These are phyloP conservation scores for Platygyra sinensis DNA, from an alignment of 64 coral and sea anemone genomes.

Conservation along the genomic window DNA sequence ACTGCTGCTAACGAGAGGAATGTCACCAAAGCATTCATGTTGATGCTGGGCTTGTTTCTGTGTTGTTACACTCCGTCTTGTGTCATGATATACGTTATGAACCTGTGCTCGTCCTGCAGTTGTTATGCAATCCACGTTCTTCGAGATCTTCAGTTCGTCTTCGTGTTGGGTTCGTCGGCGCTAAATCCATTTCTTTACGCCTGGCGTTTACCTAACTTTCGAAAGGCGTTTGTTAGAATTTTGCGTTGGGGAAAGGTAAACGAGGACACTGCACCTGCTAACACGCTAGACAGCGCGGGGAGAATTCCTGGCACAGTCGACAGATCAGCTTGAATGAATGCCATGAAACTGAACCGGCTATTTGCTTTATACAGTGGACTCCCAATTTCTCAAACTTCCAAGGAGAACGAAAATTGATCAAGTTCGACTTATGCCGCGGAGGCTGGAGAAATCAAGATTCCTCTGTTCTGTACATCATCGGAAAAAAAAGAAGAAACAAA, in stretches of 20 bases:
- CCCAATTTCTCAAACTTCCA: no score
- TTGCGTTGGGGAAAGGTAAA: conserved; percentile 1
- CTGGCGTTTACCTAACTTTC: conserved; percentile 65
- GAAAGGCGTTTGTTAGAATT: conserved; percentile 69
- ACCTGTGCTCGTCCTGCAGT: conserved; percentile 63
- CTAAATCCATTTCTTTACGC: conserved; percentile 77
- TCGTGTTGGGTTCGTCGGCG: conserved; percentile 69
- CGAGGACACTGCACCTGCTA: not conserved
- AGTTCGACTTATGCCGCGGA: no score
- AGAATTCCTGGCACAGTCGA: no score
- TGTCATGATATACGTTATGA: conserved; percentile 76
- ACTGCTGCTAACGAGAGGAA: conserved; percentile 48
- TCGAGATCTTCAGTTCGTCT: conserved; percentile 77
- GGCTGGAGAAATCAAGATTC: no score
- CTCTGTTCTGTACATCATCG: no score
- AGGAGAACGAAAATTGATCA: no score
- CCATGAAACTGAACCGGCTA: not conserved
- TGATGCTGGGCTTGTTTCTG: conserved; percentile 61
- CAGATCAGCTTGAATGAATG: not conserved
- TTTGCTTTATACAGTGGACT: no score
- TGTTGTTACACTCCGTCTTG: conserved; percentile 61
- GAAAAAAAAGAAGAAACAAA: no score
- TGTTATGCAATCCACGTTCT: conserved; percentile 65
- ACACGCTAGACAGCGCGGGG: not conserved
- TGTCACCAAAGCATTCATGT: conserved; percentile 55